Evolutionary conservation across 2,797 vertebrate genomes (phyloP), one percentile per base, ranked within the genome.

Genomic region (Pteropus rufus): DNA sequence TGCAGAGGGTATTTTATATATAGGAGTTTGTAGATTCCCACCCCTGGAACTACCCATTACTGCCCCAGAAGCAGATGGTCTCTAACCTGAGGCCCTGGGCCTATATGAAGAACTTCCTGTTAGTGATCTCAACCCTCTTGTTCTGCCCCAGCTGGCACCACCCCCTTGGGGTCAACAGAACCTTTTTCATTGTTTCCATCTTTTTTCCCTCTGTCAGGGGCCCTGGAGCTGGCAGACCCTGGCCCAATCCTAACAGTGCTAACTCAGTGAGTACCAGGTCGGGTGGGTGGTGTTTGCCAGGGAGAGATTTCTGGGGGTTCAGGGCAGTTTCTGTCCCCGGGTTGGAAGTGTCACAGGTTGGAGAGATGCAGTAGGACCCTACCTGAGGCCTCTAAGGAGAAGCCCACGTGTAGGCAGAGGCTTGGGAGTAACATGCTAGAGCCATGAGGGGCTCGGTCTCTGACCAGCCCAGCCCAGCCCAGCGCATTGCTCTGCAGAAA

Each of bases 211-310:
- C 67, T 96, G 96, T 29, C 96, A 99, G 99, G 99, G 99, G 99
- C 95, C 99, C 99, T 0, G 99, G 99, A 93, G 99, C 99, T 0
- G 99, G 99, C 90, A 99, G 99, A 98, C 99, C 99, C 91, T 99
- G 99, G 99, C 99, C 99, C 82, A 99, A 99, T 98, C 99, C 99
- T 93, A 99, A 99, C 98, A 99, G 99, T 98, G 99, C 99, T 98
- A 99, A 99, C 98, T 99, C 99, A 98, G 99, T 99, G 98, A 99
- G 99, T 99, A 96, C 91, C 16, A 3, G 76, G 46, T 29, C 0
- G 0, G 26, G 39, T n/a, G 49, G 60, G 52, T 8, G 29, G 7
- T 21, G 0, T 31, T 77, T 54, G 34, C 36, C 8, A 88, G 34
- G 34, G 39, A 18, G 46, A 29, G 85, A 64, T 11, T 15, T 64